Evolutionary conservation across 2,113 vertebrate species (phyloP), one percentile per base, ranked within the genome.

Genomic region (Gallinago jamesoni): DNA sequence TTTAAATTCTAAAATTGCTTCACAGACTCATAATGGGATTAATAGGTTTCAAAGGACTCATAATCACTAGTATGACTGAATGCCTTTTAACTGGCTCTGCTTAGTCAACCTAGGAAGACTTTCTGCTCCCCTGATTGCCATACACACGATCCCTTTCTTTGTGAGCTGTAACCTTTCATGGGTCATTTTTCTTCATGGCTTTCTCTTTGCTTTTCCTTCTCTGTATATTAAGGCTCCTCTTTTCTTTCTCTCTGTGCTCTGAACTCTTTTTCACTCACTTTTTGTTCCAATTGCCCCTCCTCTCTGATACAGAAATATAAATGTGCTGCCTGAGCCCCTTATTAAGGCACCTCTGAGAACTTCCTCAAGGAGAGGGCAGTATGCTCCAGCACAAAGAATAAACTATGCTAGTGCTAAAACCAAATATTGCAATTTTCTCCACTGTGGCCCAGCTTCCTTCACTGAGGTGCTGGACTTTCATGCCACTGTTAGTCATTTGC

Each of bases 61-160:
- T 89, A 93, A 92, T 90, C 75, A 92, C 86, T 75, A 53, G 85
- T 88, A 84, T 78, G 86, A 94, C 56, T 92, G 92, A 93, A 86
- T 94, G 76, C 52, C 73, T 96, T 95, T 95, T 91, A 94, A 93
- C 83, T 84, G 80, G 19, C 76, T 89, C 56, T 89, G 95, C 90
- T 92, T 96, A 90, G 83, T 90, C 94, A 95, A 68, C 88, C 93
- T 90, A 92, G 89, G 89, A 95, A 66, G 94, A 93, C 94, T 96
- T 96, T 96, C 86, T 95, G 94, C 90, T 95, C 73, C 80, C 48
- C 60, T 93, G 90, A 82, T 37, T 92, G 80, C 80, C 45, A 57
- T 66, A 53, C 41, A 93, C 66, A 84, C 0, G 39, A 87, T 81
- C 37, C 57, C 25, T 91, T 94, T 75, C 90, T 91, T 91, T 89